These are phyloP conservation scores for Gavia stellata DNA, from an alignment of 2,113 vertebrate species.

Conservation along the genomic window DNA sequence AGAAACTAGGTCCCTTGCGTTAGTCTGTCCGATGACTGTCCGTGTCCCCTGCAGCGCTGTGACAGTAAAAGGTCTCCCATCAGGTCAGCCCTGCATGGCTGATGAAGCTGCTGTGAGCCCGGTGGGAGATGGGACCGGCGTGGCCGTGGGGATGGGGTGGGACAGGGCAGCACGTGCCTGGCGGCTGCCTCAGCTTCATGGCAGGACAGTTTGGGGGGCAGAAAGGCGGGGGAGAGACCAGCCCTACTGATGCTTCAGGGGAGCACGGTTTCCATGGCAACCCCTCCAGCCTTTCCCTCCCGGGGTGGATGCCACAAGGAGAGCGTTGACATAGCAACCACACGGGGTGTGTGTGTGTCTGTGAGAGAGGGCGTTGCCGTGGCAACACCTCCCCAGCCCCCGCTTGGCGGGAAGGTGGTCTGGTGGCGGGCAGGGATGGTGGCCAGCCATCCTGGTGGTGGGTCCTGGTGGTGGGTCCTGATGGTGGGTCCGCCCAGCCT, in stretches of 20 bases:
- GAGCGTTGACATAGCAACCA: slow-evolving; percentile 31
- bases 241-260: not conserved
- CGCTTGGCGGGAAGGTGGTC: not conserved
- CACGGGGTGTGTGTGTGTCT: not conserved
- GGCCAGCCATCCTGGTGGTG: too few species aligned
- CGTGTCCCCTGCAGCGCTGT: not conserved
- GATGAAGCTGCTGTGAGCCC: not conserved
- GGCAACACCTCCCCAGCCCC: not conserved
- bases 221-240: not conserved
- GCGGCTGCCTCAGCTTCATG: not conserved
- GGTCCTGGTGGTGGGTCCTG: accelerated
- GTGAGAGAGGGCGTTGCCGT: not conserved
- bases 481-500: not conserved
- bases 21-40: not conserved
- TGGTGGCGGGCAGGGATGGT: accelerated
- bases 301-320: not conserved
- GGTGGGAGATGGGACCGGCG: not conserved
- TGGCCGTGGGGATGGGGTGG: accelerated
- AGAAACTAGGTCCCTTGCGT: not conserved
- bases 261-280: slow-evolving; percentile 11
- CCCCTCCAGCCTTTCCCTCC: not conserved
- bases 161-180: accelerated
- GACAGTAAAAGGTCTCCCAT: not conserved
- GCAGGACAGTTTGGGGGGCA: not conserved
- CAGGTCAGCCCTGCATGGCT: accelerated